A percentile compares a stretch with the other conserved stretches of the same genome.
These are phyloP conservation scores for Phortica magna DNA, from an alignment of 2,888 invertebrate species.

Conservation along the genomic window DNA sequence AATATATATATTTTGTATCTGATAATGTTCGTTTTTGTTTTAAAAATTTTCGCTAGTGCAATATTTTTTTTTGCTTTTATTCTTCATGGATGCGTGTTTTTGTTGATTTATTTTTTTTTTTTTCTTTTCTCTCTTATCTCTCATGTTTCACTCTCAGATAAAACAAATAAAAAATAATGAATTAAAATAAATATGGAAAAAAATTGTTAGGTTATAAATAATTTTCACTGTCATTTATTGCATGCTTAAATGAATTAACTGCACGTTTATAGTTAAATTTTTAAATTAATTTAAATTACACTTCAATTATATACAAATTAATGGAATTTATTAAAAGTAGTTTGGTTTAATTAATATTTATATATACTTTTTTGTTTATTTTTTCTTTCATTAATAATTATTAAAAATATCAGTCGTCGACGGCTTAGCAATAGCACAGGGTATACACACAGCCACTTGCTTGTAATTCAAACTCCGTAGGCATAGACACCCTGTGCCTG, in stretches of 20 bases:
- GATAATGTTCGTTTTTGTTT: slow-evolving; percentile 50
- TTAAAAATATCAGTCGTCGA: slow-evolving; percentile 76
- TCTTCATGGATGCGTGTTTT: slow-evolving; percentile 19
- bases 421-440: slow-evolving; percentile 58
- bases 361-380: slow-evolving; percentile 52
- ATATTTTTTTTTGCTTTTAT: slow-evolving; percentile 38
- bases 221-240: slow-evolving; percentile 30
- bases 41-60: slow-evolving; percentile 69
- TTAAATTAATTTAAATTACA: slow-evolving; percentile 30
- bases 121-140: slow-evolving; percentile 37
- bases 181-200: neutral
- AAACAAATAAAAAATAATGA: neutral
- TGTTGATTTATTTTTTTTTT: slow-evolving; percentile 28
- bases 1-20: slow-evolving; percentile 60
- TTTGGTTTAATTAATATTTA: slow-evolving; percentile 46
- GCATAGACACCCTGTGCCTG: neutral
- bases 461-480: neutral
- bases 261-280: slow-evolving; percentile 19
- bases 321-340: slow-evolving; percentile 44
- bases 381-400: slow-evolving; percentile 55
- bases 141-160: neutral
- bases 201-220: slow-evolving; percentile 18
- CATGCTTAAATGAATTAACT: slow-evolving; percentile 31
- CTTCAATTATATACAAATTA: slow-evolving; percentile 50
- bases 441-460: slow-evolving; percentile 46